A percentile compares a stretch with the other conserved stretches of the same genome.
Evolutionary conservation across 2,113 vertebrate species (phyloP).

Genomic region (Hemicordylus capensis): DNA sequence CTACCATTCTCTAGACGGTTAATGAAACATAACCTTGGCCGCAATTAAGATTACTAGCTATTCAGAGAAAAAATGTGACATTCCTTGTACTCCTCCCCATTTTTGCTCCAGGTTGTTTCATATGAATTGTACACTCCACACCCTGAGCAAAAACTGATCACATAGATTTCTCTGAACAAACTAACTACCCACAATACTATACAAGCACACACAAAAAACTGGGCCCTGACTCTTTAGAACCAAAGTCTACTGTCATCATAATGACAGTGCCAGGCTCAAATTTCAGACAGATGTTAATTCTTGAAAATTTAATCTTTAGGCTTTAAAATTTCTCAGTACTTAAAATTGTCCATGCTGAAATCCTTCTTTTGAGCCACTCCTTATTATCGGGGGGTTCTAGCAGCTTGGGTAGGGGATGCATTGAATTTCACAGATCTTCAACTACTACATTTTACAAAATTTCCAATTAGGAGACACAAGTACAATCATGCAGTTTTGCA

Average conservation of each 20-base stretch:
- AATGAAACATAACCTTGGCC: background rate
- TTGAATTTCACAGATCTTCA: background rate
- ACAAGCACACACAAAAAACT: background rate
- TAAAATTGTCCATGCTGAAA: background rate
- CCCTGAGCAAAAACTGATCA: background rate
- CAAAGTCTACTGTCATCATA: background rate
- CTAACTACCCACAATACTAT: background rate
- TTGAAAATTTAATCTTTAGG: background rate
- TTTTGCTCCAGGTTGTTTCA: conserved; percentile 1
- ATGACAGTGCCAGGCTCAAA: background rate
- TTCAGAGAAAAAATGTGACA: background rate
- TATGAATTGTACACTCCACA: background rate
- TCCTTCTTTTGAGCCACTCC: background rate
- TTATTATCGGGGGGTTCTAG: background rate
- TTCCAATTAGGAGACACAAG: background rate
- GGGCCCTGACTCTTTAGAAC: background rate
- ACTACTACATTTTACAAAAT: background rate
- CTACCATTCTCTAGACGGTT: background rate
- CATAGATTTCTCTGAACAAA: background rate
- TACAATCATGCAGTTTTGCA: background rate
- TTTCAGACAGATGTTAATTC: background rate
- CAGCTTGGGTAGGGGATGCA: background rate
- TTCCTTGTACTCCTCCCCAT: background rate
- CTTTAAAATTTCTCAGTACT: background rate
- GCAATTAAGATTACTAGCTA: background rate